Conservation (phyloP, 1,140 invertebrate species). For the Aricia agestis region DNA sequence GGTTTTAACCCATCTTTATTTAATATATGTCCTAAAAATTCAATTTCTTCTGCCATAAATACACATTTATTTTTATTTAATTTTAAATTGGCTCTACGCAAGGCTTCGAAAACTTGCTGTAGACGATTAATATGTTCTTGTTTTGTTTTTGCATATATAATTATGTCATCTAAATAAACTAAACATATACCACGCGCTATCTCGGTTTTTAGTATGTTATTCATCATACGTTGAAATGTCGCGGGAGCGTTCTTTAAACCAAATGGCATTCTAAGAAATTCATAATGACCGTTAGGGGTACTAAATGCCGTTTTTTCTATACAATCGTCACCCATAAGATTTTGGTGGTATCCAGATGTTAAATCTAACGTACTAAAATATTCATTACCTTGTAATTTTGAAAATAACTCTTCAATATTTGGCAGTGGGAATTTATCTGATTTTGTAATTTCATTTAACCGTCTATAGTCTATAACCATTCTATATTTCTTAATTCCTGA, state of each 20-base stretch:
- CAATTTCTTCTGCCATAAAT: constrained; percentile 56
- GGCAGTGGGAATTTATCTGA: neutral
- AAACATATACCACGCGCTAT: constrained; percentile 33
- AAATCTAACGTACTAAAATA: neutral
- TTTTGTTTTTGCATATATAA: constrained; percentile 41
- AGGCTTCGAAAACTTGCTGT: neutral
- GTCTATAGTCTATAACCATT: neutral
- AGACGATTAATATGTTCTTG: constrained; percentile 3
- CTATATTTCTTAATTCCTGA: neutral
- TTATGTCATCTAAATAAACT: constrained; percentile 63
- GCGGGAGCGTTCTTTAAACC: constrained; percentile 7
- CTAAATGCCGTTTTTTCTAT: constrained; percentile 1
- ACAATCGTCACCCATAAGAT: neutral
- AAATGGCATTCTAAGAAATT: neutral
- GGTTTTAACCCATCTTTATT: constrained; percentile 58
- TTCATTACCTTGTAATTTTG: constrained; percentile 1
- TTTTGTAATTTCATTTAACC: neutral
- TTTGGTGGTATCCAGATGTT: constrained; percentile 1
- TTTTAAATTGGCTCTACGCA: neutral
- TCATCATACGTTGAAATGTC: constrained; percentile 42
- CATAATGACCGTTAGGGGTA: constrained; percentile 9
- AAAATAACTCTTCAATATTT: constrained; percentile 1
- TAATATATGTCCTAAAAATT: constrained; percentile 63
- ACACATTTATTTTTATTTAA: constrained; percentile 19
- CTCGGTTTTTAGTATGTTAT: constrained; percentile 45